phyloP scores from a whole-genome alignment of 2,113 vertebrate genomes.

The Anseranas semipalmata region DNA sequence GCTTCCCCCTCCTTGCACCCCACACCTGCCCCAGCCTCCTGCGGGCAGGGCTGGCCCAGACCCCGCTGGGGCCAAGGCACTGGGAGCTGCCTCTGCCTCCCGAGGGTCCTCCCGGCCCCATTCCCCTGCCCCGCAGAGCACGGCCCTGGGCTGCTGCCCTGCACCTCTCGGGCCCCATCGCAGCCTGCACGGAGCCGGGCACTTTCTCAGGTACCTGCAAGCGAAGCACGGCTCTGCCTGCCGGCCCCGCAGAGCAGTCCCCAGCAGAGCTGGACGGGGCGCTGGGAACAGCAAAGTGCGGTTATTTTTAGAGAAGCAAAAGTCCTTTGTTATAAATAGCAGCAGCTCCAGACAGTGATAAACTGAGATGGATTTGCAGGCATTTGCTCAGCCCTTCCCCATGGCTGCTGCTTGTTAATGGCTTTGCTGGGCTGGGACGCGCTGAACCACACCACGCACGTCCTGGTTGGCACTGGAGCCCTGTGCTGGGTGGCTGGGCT shows the following conservation, averaged over 20 bases:
- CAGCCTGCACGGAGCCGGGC: neutral
- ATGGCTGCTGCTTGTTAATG: neutral
- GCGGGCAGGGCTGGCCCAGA: neutral
- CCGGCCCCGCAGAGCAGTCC: neutral
- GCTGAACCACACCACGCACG: neutral
- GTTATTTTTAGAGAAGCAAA: slow-evolving; percentile 30
- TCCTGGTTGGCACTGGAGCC: neutral
- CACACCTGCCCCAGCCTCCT: neutral
- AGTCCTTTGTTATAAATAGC: slow-evolving; percentile 46
- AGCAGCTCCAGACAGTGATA: neutral
- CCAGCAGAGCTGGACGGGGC: neutral
- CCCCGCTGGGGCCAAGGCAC: neutral
- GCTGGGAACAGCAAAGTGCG: neutral
- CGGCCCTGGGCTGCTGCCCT: neutral
- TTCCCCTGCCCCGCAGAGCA: no score
- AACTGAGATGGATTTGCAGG: neutral
- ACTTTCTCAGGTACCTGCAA: neutral
- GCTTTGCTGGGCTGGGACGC: accelerated
- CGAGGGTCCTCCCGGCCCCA: neutral
- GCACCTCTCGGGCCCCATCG: accelerated
- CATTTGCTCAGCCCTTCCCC: neutral
- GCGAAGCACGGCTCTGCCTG: neutral
- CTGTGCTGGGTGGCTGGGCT: neutral
- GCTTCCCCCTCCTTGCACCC: neutral
- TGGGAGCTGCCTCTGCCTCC: neutral